These are phyloP conservation scores for Himalopsyche tibetana DNA, from an alignment of 2,888 invertebrate genomes.

Conservation along the genomic window DNA sequence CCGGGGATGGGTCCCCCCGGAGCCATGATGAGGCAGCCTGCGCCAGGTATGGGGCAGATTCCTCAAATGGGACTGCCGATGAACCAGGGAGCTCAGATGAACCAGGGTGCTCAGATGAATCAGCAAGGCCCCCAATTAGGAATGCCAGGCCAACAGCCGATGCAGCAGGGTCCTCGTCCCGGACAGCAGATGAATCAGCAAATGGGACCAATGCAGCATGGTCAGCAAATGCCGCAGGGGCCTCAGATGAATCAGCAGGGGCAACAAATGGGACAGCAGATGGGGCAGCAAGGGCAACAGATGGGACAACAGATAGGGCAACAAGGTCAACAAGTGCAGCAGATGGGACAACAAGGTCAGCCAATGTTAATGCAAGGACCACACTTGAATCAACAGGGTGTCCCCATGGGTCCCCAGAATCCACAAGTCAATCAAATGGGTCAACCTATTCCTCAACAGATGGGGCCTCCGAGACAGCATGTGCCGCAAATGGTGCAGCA, in stretches of 20 bases:
- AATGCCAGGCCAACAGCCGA: conserved; percentile 68
- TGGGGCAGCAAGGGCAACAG: conserved; percentile 67
- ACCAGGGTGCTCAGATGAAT: conserved; percentile 47
- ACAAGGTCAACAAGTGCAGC: conserved; percentile 65
- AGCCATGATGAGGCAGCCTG: conserved; percentile 51
- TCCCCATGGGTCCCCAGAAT: conserved; percentile 64
- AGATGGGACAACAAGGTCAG: conserved; percentile 68
- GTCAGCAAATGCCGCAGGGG: conserved; percentile 66
- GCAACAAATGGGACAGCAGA: conserved; percentile 67
- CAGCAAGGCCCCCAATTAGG: conserved; percentile 66
- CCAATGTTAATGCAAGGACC: conserved; percentile 67
- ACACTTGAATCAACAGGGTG: conserved; percentile 67
- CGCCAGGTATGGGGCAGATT: conserved; percentile 54
- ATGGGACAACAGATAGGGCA: conserved; percentile 64
- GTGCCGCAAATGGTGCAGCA: conserved; percentile 69
- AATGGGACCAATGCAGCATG: conserved; percentile 62
- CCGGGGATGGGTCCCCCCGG: conserved; percentile 56
- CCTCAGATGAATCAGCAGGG: conserved; percentile 66
- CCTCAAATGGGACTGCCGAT: conserved; percentile 60
- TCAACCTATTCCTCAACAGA: conserved; percentile 69
- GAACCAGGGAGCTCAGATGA: conserved; percentile 41
- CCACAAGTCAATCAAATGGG: conserved; percentile 63
- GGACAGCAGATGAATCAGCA: conserved; percentile 57
- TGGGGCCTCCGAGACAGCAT: conserved; percentile 67
- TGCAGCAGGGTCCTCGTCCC: conserved; percentile 62